Evolutionary conservation across 2,113 vertebrate genomes (phyloP).

Genomic region (Sarotherodon lohbergeri): DNA sequence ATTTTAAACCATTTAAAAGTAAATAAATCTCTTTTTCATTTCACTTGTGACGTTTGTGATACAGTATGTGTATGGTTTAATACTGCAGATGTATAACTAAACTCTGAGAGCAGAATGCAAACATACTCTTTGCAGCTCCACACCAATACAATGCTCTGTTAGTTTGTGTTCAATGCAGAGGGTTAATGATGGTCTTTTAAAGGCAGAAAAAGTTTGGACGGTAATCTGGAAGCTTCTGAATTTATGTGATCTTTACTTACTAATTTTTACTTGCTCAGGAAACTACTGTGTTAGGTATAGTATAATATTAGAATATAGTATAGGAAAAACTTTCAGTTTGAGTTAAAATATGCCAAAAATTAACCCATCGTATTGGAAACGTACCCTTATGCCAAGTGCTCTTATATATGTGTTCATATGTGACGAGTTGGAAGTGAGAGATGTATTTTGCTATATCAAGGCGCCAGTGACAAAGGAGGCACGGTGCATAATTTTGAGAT

Average conservation of each 20-base stretch:
- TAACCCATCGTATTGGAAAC: not conserved
- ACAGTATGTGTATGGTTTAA: not conserved
- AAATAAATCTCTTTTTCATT: not conserved
- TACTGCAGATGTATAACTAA: not conserved
- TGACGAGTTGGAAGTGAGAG: not conserved
- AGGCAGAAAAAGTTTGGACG: not conserved
- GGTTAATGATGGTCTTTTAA: not conserved
- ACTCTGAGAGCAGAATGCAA: not conserved
- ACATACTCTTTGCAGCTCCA: not conserved
- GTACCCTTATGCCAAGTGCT: not conserved
- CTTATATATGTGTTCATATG: not conserved
- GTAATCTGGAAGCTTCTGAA: not conserved
- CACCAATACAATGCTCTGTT: not conserved
- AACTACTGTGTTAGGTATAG: not conserved
- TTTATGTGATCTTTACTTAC: not conserved
- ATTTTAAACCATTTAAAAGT: not conserved
- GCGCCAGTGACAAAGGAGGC: not conserved
- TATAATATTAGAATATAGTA: not conserved
- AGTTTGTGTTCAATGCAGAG: not conserved
- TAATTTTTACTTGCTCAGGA: not conserved
- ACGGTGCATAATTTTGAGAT: not conserved
- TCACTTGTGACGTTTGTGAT: not conserved
- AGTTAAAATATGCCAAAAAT: not conserved
- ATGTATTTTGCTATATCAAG: not conserved
- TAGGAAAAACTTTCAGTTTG: not conserved